Conservation (phyloP, 2,797 vertebrate genomes). For the Acipenser transmontanus region DNA sequence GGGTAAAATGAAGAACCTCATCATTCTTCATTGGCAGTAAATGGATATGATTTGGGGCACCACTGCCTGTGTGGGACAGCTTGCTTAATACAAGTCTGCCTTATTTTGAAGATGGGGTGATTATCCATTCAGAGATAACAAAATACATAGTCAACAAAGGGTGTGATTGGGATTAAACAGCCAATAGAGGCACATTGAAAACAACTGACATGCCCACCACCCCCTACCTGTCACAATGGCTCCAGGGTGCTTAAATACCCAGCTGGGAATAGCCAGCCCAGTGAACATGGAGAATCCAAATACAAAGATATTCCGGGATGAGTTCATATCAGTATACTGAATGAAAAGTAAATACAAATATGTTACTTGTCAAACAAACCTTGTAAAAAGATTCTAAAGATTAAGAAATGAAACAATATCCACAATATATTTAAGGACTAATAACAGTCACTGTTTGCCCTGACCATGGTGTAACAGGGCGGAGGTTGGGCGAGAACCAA, state of each 20-base stretch:
- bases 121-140: neutral
- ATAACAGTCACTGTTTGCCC: too few species aligned
- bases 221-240: conserved; percentile 75
- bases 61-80: too few species aligned
- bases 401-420: neutral
- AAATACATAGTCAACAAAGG: neutral
- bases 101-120: too few species aligned
- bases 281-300: conserved; percentile 92
- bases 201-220: neutral
- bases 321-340: conserved; percentile 93
- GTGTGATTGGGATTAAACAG: neutral
- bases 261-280: conserved; percentile 81
- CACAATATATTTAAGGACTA: neutral
- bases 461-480: too few species aligned
- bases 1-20: too few species aligned
- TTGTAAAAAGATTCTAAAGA: neutral
- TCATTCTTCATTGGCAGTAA: too few species aligned
- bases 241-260: conserved; percentile 71
- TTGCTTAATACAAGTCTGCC: too few species aligned
- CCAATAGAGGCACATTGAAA: neutral
- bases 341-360: neutral
- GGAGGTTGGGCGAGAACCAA: too few species aligned
- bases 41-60: too few species aligned
- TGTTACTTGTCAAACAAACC: conserved; percentile 4
- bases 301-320: conserved; percentile 89